Evolutionary conservation across 2,797 vertebrate species (phyloP).

Genomic region (Buphagus erythrorhynchus): DNA sequence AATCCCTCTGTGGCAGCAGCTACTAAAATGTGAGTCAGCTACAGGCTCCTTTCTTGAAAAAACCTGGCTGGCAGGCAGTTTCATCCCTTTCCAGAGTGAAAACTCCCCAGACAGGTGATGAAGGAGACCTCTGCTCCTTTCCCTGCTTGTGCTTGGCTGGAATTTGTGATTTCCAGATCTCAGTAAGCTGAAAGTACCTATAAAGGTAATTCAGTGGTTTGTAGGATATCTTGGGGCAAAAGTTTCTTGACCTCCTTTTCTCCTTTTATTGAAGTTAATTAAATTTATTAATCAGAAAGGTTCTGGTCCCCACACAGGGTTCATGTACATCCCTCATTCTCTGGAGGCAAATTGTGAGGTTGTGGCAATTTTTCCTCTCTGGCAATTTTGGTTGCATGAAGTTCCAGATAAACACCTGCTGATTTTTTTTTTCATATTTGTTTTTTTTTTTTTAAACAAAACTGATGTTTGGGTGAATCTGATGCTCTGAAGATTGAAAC

Average conservation of each 20-base stretch:
- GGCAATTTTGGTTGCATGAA: background rate
- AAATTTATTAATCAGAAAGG: background rate
- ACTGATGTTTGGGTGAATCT: background rate
- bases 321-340: background rate
- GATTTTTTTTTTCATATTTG: background rate
- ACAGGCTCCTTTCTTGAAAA: background rate
- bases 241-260: background rate
- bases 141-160: background rate
- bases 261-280: background rate
- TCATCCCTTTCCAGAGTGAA: background rate
- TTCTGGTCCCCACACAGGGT: background rate
- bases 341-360: background rate
- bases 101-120: background rate
- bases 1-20: background rate
- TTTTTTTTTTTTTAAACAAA: background rate
- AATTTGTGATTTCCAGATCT: background rate
- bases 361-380: background rate
- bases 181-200: background rate
- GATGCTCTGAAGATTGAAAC: background rate
- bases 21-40: background rate
- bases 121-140: background rate
- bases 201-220: background rate
- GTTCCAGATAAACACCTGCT: background rate
- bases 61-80: background rate
- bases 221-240: background rate